Evolutionary conservation across 2,888 invertebrate genomes (phyloP).

Genomic region (Pammene aurita): DNA sequence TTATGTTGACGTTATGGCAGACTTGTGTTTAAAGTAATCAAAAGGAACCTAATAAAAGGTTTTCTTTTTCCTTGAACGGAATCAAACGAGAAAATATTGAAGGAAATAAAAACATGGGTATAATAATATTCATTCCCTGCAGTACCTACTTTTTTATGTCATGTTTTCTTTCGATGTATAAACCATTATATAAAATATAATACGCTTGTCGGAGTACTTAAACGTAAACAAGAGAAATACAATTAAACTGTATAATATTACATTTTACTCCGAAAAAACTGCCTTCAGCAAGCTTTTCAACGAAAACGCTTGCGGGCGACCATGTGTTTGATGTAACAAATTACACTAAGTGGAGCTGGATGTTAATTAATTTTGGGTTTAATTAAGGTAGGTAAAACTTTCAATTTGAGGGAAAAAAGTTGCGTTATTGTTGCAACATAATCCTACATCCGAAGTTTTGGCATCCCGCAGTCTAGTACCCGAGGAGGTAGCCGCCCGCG

Average conservation of each 20-base stretch:
- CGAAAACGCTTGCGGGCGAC: conserved; percentile 1
- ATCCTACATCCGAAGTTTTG: conserved; percentile 27
- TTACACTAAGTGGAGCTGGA: conserved; percentile 11
- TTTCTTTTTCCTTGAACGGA: not conserved
- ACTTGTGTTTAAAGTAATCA: conserved; percentile 1
- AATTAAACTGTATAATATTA: conserved; percentile 8
- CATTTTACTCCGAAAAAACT: not conserved
- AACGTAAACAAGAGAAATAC: not conserved
- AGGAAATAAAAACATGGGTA: not conserved
- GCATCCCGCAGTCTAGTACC: conserved; percentile 51
- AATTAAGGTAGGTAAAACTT: conserved; percentile 11
- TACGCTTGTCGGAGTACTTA: not conserved
- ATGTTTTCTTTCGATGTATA: not conserved
- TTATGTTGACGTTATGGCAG: not conserved
- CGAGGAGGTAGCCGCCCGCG: conserved; percentile 68
- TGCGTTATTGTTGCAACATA: conserved; percentile 19
- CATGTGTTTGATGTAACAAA: conserved; percentile 16
- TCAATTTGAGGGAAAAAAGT: conserved; percentile 2
- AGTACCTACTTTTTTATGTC: not conserved
- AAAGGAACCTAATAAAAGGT: not conserved
- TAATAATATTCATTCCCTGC: not conserved
- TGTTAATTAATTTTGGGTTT: conserved; percentile 25
- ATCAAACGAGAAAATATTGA: not conserved
- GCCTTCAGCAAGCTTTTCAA: not conserved
- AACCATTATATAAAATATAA: not conserved